Evolutionary conservation across 2,888 invertebrate genomes (phyloP), one percentile per base, ranked within the genome.

Genomic region (Acanthoscelides obtectus): DNA sequence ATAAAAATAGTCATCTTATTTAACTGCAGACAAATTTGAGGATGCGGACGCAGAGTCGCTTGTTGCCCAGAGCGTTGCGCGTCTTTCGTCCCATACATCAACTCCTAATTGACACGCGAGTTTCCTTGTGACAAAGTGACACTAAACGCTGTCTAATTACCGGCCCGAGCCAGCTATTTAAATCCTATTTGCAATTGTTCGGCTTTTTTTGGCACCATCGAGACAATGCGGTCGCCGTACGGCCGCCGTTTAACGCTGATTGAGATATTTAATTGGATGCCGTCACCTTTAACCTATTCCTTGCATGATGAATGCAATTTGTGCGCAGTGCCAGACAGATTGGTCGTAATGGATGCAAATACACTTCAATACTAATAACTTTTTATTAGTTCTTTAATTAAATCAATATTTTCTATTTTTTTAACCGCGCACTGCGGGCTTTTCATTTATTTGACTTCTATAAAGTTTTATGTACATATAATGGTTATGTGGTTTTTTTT

Each of bases 71-170:
- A 67, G 21, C 67, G 20, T 8, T n/a, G 79, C 77, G 75, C 80
- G 80, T 81, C 78, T 77, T 77, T 75, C 79, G 75, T 77, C 78
- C 81, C 83, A 85, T 86, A 84, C 83, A 85, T 86, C 86, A 86
- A 81, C 84, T 82, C 82, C 83, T 86, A 86, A 86, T 86, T 86
- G 86, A 85, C 86, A 84, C 83, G 81, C 82, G 82, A 79, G 79
- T 82, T 82, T 83, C 80, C 79, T 78, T 76, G 81, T 84, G 85
- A 86, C 86, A 86, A 86, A 86, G 84, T 85, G 85, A 85, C 86
- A 84, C 85, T 86, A 86, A 86, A 85, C 83, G 85, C 81, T 84
- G 84, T 84, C 85, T 85, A 85, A 85, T 85, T 85, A 85, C 84
- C 79, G 75, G 71, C 77, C 73, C 76, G 77, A 74, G 75, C 73